A percentile compares a stretch with the other conserved stretches of the same genome.
Evolutionary conservation across 2,888 invertebrate genomes (phyloP).

Genomic region (Antitype chi): DNA sequence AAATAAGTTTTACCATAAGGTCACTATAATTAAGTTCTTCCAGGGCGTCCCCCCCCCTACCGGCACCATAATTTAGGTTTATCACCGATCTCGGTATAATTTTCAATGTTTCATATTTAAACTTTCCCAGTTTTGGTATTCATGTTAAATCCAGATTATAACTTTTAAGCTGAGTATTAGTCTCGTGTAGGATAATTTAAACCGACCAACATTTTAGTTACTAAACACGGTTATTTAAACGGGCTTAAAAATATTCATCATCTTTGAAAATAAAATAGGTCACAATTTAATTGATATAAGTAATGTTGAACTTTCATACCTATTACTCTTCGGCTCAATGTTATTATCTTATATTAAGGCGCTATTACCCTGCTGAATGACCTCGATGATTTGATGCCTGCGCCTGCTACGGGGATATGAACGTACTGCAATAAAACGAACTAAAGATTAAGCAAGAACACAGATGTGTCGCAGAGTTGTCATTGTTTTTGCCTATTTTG

Average conservation of each 20-base stretch:
- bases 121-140: neutral
- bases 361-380: too few species aligned
- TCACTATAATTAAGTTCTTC: neutral
- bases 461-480: too few species aligned
- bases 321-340: neutral
- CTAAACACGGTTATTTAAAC: neutral
- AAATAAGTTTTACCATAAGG: neutral
- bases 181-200: neutral
- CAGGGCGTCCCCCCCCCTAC: neutral
- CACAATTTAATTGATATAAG: neutral
- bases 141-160: conserved; percentile 26
- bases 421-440: too few species aligned
- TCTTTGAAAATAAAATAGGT: neutral
- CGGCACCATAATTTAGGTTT: neutral
- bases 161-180: conserved; percentile 3
- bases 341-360: neutral
- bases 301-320: neutral
- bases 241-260: neutral
- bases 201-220: neutral
- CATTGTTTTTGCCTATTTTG: too few species aligned
- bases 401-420: too few species aligned
- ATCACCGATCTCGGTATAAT: neutral
- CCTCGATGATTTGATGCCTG: too few species aligned
- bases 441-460: too few species aligned
- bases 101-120: neutral